Base-by-base conservation (phyloP, 2,113 vertebrate genomes). In the Pteropus alecto region DNA sequence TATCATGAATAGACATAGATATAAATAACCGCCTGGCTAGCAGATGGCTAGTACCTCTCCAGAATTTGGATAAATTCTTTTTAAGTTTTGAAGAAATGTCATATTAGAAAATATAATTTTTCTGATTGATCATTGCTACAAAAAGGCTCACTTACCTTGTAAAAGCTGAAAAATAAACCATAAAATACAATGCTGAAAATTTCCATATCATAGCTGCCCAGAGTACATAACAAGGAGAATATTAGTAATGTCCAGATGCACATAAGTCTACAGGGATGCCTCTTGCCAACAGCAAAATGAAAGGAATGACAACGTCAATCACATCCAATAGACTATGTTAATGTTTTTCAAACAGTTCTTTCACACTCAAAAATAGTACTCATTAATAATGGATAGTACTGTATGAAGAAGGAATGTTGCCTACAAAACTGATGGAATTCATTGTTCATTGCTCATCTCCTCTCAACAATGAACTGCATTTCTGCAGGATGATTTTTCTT, bases 281-380 rank as follows among this genome's bases (percentile, higher is more conserved):
- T 98, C 98, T 98, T 98, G 98, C 98, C 98, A 98, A 98, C 90
- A 98, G 98, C 98, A 98, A 99, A 99, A 98, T 98, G 98, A 99
- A 99, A 98, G 96, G 82, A 96, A 98, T 98, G 98, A 98, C 98
- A 98, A 95, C 98, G 99, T 98, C 99, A 99, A 98, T 99, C 99
- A 99, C 97, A 98, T 98, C 97, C 98, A 98, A 98, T 98, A 98
- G 98, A 97, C 97, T 98, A 98, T 98, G 98, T 98, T 99, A 99
- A 99, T 98, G 98, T 98, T 99, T 99, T 99, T 99, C 98, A 99
- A 99, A 99, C 98, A 98, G 97, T 96, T 98, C 98, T 99, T 99
- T 99, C 99, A 98, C 98, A 98, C 97, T 98, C 8, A 51, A 98
- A 99, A 99, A 98, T 98, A 98, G 98, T 98, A 96, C 97, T 98